Conservation (phyloP, 2,113 vertebrate species). For the Balaeniceps rex region DNA sequence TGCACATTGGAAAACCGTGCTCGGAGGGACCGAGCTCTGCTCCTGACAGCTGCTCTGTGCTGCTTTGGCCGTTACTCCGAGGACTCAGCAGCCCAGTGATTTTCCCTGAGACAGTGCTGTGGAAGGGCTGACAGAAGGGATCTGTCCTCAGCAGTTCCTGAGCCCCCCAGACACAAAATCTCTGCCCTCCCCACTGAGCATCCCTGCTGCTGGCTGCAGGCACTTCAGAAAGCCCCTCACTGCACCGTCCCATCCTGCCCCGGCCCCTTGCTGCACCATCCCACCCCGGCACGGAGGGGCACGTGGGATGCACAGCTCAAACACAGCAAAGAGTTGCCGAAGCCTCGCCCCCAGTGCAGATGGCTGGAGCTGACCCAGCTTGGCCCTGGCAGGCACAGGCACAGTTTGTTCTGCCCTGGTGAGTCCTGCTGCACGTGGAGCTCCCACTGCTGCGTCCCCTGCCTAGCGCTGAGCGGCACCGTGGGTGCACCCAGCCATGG, state of each 20-base stretch:
- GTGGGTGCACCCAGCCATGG: rapidly evolving
- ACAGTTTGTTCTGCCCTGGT: not conserved
- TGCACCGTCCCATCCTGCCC: not conserved
- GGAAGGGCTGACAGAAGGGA: not conserved
- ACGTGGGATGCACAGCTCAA: not conserved
- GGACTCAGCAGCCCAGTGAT: rapidly evolving
- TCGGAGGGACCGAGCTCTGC: rapidly evolving
- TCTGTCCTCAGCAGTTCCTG: not conserved
- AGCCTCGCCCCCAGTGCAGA: rapidly evolving
- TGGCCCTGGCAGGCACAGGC: rapidly evolving
- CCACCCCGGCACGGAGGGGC: rapidly evolving
- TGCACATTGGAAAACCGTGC: not conserved
- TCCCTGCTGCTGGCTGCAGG: not conserved
- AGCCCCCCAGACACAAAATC: not conserved
- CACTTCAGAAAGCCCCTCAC: not conserved
- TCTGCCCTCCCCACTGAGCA: not conserved
- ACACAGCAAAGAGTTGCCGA: not conserved
- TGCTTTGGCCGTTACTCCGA: not conserved
- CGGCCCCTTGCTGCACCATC: rapidly evolving
- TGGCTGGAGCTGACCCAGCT: not conserved
- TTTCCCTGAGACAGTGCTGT: not conserved
- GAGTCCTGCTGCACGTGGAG: rapidly evolving
- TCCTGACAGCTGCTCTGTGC: rapidly evolving
- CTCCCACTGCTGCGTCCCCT: not conserved
- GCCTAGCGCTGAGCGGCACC: not conserved